A percentile compares a stretch with the other conserved stretches of the same genome.
phyloP scores from a whole-genome alignment of 1,140 invertebrate species.

The Neotoxoptera formosana region DNA sequence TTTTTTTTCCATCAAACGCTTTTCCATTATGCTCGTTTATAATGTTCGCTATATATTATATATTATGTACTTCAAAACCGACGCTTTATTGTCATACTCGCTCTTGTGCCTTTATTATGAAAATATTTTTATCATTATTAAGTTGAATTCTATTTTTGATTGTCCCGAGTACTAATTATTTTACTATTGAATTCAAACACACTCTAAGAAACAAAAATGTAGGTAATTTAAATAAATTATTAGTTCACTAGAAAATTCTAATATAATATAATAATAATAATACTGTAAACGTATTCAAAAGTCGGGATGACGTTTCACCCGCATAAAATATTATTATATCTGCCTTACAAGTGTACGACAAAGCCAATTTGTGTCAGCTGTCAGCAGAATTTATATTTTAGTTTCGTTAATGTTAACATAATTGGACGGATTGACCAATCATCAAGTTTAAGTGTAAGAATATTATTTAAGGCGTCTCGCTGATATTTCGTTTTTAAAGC shows the following conservation, averaged over 20 bases:
- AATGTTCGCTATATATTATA: background rate
- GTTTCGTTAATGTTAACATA: no score
- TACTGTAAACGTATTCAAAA: background rate
- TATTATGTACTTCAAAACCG: background rate
- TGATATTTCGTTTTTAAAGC: background rate
- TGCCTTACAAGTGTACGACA: background rate
- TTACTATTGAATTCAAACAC: background rate
- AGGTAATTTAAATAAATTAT: background rate
- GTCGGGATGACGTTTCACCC: background rate
- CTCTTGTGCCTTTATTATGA: background rate
- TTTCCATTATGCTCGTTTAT: background rate
- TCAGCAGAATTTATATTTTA: background rate
- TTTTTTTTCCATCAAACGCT: background rate
- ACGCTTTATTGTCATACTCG: background rate
- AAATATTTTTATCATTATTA: background rate
- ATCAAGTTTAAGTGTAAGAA: background rate
- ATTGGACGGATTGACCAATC: background rate
- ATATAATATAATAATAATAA: background rate
- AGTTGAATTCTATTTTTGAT: background rate
- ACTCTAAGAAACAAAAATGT: no score
- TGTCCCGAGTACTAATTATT: background rate
- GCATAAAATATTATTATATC: background rate
- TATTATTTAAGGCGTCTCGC: background rate
- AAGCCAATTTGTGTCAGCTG: background rate
- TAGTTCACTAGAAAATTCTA: background rate